Evolutionary conservation across 1,140 invertebrate species (phyloP), one percentile per base, ranked within the genome.

Genomic region (Helicorthomorpha holstii): DNA sequence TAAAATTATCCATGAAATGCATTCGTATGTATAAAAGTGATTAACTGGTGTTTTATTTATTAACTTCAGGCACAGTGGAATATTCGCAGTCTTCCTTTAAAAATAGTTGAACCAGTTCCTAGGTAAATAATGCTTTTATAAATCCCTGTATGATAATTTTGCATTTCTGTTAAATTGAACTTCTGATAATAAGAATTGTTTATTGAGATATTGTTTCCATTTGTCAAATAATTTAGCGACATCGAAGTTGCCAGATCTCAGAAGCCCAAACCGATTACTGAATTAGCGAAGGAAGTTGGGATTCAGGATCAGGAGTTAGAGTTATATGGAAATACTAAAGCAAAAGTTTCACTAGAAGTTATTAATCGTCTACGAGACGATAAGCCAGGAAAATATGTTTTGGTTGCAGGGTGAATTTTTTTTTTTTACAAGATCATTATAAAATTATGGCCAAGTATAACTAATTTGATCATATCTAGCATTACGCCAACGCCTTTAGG

Each of bases 401-500:
- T 98, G 1, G 88, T 98, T 29, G 85, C 85, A 46, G 94, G 92
- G 85, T 88, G 70, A 75, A n/a, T n/a, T n/a, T n/a, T n/a, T n/a
- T n/a, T n/a, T n/a, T n/a, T n/a, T n/a, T n/a, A n/a, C n/a, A n/a
- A n/a, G n/a, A n/a, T n/a, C n/a, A n/a, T n/a, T n/a, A n/a, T n/a
- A n/a, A n/a, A n/a, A n/a, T n/a, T n/a, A n/a, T n/a, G n/a, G n/a
- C n/a, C n/a, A n/a, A n/a, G n/a, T 34, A 16, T 34, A 16, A 34
- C 16, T 34, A 7, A 34, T 34, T 34, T 34, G 7, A 7, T 7
- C 7, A 34, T 42, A 60, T 62, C 16, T 65, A 85, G 84, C 16
- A 97, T 98, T 10, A 98, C 92, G 0, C 93, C 94, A 0, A 98
- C 94, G 0, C 91, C 93, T 0, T 70, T 98, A 1, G 95, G 94